Base-by-base conservation (phyloP, 2,888 invertebrate genomes). In the Galerucella calmariensis region DNA sequence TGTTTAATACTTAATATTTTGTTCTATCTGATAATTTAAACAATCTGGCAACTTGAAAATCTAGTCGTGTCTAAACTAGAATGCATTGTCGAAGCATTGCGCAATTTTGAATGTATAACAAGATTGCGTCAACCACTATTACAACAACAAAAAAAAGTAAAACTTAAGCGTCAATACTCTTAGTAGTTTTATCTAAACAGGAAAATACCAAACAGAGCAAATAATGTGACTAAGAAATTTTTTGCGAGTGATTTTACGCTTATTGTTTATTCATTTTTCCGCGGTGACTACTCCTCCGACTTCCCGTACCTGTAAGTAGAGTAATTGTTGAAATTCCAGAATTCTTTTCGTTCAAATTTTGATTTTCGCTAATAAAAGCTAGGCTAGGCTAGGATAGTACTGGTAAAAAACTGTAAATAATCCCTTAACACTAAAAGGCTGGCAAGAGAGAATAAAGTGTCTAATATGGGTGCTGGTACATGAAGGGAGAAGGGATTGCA, bases 131-230 rank as follows among this genome's bases (percentile, higher is more conserved):
- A 48, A 48, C 12, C 48, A 48, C 12, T 48, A 14, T 11, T 11
- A 53, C 14, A 14, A 8, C 11, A 53, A n/a, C 14, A n/a, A 51
- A 51, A 53, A 53, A 46, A 46, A 11, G 12, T 11, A 46, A 46
- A 11, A 2, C 11, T 1, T 12, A 46, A 11, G 12, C 12, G 46
- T 46, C 46, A 46, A 48, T 48, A 48, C 48, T 12, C n/a, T 53
- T 53, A 53, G 53, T 16, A 8, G 0, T 14, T 53, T 53, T 53
- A 16, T 16, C 16, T 14, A 53, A 53, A 53, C 53, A 53, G 53
- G 53, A 53, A 53, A 53, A n/a, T 53, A 53, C n/a, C n/a, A 14
- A 53, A 53, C 53, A 6, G 53, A 53, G 53, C n/a, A 53, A 53
- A 53, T 53, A 53, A 53, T 53, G 5, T 53, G 53, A 53, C n/a